Percentiles rank a stretch among this genome's conserved stretches.
Conservation (phyloP, 2,888 invertebrate genomes). For the Chloroclysta siterata region DNA sequence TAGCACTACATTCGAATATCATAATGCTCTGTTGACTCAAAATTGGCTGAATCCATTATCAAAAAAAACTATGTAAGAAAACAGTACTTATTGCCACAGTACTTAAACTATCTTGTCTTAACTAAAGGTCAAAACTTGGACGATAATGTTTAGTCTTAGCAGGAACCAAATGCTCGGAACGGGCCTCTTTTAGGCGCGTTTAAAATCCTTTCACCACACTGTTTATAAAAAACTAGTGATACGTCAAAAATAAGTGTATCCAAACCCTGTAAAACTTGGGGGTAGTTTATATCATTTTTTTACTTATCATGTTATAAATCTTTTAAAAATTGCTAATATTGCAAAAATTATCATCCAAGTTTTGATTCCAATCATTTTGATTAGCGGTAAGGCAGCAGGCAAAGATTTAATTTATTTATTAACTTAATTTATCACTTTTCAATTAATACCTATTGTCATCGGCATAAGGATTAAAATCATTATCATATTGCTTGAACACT, state of each 20-base stretch:
- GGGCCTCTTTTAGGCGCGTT: too few species aligned
- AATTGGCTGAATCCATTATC: not conserved
- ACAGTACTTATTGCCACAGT: conserved; percentile 34
- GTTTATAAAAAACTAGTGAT: too few species aligned
- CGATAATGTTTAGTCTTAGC: too few species aligned
- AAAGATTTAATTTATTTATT: conserved; percentile 31
- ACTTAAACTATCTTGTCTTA: conserved; percentile 29
- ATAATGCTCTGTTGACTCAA: not conserved
- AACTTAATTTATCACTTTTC: conserved; percentile 24
- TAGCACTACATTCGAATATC: not conserved
- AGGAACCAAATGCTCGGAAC: too few species aligned
- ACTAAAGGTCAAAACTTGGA: conserved; percentile 10
- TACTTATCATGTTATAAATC: too few species aligned
- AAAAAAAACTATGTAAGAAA: conserved; percentile 9
- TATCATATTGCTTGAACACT: conserved; percentile 29
- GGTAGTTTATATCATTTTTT: too few species aligned
- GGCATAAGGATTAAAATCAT: conserved; percentile 30
- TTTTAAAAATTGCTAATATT: too few species aligned
- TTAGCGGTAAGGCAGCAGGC: conserved; percentile 7
- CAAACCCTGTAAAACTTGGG: too few species aligned
- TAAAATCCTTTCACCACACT: too few species aligned
- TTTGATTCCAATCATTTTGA: too few species aligned
- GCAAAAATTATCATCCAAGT: too few species aligned
- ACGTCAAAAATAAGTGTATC: too few species aligned
- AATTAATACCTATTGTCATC: conserved; percentile 27